Percentiles rank a stretch among this genome's conserved stretches.
phyloP scores from a whole-genome alignment of 2,888 invertebrate species.

The Metellina segmentata region DNA sequence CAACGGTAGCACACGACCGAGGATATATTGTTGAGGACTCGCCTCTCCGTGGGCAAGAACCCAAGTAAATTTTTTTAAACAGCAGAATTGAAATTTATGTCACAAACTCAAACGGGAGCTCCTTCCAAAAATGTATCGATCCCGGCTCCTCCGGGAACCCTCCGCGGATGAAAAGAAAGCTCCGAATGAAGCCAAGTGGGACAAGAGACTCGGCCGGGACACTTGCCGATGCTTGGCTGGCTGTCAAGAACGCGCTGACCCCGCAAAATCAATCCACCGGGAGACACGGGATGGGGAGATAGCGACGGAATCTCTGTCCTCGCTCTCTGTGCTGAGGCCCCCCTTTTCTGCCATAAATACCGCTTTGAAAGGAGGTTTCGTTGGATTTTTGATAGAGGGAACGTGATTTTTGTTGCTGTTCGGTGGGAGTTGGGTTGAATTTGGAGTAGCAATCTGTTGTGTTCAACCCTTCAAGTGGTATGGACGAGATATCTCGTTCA shows the following conservation, averaged over 20 bases:
- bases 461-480: no score
- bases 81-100: slow-evolving; percentile 37
- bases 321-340: no score
- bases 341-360: no score
- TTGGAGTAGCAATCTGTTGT: no score
- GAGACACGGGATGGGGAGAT: no score
- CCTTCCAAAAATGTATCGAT: slow-evolving; percentile 47
- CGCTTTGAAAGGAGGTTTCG: no score
- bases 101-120: slow-evolving; percentile 29
- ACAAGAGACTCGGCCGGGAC: neutral
- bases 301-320: no score
- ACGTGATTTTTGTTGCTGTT: no score
- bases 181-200: slow-evolving; percentile 31
- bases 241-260: slow-evolving; percentile 39
- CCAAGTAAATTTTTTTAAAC: neutral
- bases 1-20: neutral
- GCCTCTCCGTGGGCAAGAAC: slow-evolving; percentile 16
- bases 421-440: no score
- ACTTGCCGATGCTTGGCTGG: slow-evolving; percentile 26
- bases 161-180: neutral
- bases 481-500: no score
- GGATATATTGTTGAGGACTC: neutral
- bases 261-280: slow-evolving; percentile 35
- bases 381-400: no score
- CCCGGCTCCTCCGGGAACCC: neutral